A percentile compares a stretch with the other conserved stretches of the same genome.
Evolutionary conservation across 2,888 invertebrate genomes (phyloP).

Genomic region (Agrilus cyanescens): DNA sequence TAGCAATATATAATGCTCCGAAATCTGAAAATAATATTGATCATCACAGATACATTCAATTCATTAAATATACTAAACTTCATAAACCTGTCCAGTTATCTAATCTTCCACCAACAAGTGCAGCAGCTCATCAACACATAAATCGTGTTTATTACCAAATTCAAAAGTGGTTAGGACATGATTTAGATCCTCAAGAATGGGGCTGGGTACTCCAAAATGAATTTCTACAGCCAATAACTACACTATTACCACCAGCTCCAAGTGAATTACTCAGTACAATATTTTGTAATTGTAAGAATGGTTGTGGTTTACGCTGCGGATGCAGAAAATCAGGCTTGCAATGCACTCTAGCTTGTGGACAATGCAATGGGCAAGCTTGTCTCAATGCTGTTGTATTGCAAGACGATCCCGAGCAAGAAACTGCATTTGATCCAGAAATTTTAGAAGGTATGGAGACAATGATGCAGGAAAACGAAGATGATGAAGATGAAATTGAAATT

Average conservation of each 20-base stretch:
- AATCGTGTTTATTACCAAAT: conserved; percentile 20
- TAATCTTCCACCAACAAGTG: conserved; percentile 26
- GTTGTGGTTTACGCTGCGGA: conserved; percentile 21
- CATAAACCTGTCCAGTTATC: conserved; percentile 27
- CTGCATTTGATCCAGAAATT: conserved; percentile 8
- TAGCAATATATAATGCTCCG: conserved; percentile 27
- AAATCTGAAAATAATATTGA: conserved; percentile 19
- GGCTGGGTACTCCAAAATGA: conserved; percentile 21
- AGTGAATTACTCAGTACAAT: conserved; percentile 18
- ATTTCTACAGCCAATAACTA: conserved; percentile 23
- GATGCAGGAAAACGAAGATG: conserved; percentile 6
- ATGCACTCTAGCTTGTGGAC: conserved; percentile 19
- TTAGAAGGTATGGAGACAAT: conserved; percentile 8
- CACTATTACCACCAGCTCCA: conserved; percentile 23
- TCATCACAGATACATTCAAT: conserved; percentile 17
- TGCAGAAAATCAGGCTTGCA: conserved; percentile 23
- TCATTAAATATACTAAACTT: conserved; percentile 23
- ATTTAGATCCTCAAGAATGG: conserved; percentile 18
- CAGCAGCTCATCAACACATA: conserved; percentile 24
- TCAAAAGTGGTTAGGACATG: conserved; percentile 19
- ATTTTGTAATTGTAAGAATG: conserved; percentile 21
- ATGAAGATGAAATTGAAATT: conserved; percentile 8
- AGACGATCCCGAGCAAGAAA: conserved; percentile 7
- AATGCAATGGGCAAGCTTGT: no score
- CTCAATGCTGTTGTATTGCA: conserved; percentile 6